phyloP scores from a whole-genome alignment of 2,797 vertebrate genomes.

The Danio albolineatus region DNA sequence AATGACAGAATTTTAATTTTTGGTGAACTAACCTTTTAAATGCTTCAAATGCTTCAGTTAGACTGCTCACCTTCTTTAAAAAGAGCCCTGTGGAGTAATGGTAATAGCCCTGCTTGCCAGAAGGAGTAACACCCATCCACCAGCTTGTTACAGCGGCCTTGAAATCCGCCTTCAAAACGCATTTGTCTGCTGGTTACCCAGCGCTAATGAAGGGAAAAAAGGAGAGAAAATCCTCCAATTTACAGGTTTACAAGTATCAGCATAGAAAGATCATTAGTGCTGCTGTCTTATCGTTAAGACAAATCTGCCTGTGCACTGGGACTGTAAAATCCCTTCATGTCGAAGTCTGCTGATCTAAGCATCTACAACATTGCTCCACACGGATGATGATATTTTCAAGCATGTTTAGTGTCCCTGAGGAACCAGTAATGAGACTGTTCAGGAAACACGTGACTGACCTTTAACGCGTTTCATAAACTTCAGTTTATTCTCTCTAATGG shows the following conservation, averaged over 20 bases:
- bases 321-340: slow-evolving; percentile 2
- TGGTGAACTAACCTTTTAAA: too few species aligned
- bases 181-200: slow-evolving; percentile 96
- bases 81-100: slow-evolving; percentile 90
- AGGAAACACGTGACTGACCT: slow-evolving; percentile 17
- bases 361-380: background rate
- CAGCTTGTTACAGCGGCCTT: slow-evolving; percentile 96
- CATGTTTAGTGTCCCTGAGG: slow-evolving; percentile 8
- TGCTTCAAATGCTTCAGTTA: too few species aligned
- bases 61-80: slow-evolving; percentile 82
- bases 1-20: too few species aligned
- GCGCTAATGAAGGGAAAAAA: slow-evolving; percentile 71
- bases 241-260: background rate
- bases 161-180: slow-evolving; percentile 96
- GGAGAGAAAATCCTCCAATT: slow-evolving; percentile 3
- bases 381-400: slow-evolving; percentile 16
- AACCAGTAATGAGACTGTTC: slow-evolving; percentile 25
- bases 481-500: slow-evolving; percentile 17
- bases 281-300: background rate
- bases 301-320: background rate
- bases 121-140: slow-evolving; percentile 98
- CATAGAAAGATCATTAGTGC: slow-evolving; percentile 11
- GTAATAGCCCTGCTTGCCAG: slow-evolving; percentile 96
- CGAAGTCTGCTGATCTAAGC: slow-evolving; percentile 2
- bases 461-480: slow-evolving; percentile 9